Base-by-base conservation (phyloP, 2,888 invertebrate genomes). In the Aradus depressus region DNA sequence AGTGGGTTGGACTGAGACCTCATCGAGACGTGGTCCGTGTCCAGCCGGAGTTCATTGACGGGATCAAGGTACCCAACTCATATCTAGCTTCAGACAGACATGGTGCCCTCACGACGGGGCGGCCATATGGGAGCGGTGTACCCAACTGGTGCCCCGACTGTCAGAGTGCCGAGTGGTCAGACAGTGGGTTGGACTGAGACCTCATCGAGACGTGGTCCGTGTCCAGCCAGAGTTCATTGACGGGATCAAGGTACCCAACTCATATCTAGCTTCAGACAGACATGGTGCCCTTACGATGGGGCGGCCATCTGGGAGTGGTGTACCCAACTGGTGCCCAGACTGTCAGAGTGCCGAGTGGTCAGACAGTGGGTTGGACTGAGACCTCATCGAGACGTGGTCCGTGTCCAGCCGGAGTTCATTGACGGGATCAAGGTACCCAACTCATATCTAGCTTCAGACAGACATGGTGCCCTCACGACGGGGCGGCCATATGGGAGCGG, bases 1-100 rank as follows among this genome's bases (percentile, higher is more conserved):
- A 82, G 61, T 76, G 74, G 64, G 87, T 85, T 0, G 93, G 92
- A 0, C 67, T 95, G 41, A 71, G 95, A 54, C 95, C 95, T 0
- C 83, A 89, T 64, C 74, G 93, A 44, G 71, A 73, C 62, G 72
- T 77, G 34, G 76, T 83, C 19, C 71, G 90, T 60, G 79, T 91
- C 56, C 88, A 86, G 62, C 68, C 72, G 0, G 84, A 86, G 63
- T 58, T 61, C 21, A 55, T 56, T 2, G 51, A 55, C 19, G 55
- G 45, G 4, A 22, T 60, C 2, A 54, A 52, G 55, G 61, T 62
- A 53, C 22, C 35, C 21, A 8, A 22, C 18, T 42, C 18, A 34
- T 43, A 41, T 22, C 10, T 43, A n/a, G n/a, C n/a, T n/a, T n/a
- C n/a, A n/a, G n/a, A n/a, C n/a, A n/a, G n/a, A n/a, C n/a, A n/a